These are phyloP conservation scores for Drosophila atripex DNA, from an alignment of 2,888 invertebrate genomes.

Conservation along the genomic window DNA sequence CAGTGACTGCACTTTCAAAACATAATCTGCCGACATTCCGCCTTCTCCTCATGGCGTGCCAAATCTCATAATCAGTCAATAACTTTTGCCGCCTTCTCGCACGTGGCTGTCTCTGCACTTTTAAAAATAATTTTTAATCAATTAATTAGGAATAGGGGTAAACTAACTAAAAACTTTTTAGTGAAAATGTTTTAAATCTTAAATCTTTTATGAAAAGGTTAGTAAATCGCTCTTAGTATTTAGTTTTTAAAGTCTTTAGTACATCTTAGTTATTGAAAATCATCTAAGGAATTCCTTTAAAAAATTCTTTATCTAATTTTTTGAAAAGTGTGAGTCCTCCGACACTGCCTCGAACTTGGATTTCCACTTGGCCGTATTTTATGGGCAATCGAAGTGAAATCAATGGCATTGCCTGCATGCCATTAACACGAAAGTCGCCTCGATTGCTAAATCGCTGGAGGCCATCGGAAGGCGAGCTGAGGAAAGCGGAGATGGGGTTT, in stretches of 20 bases:
- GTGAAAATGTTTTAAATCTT: too few species aligned
- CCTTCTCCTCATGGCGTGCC: slow-evolving; percentile 69
- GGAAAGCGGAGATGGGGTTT: slow-evolving; percentile 1
- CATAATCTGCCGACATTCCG: slow-evolving; percentile 75
- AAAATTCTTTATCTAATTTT: background rate
- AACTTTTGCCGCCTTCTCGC: slow-evolving; percentile 79
- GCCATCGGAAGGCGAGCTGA: slow-evolving; percentile 48
- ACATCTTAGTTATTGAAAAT: too few species aligned
- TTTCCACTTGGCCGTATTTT: slow-evolving; percentile 59
- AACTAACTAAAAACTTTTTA: too few species aligned
- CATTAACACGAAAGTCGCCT: slow-evolving; percentile 77
- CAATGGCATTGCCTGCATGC: slow-evolving; percentile 79
- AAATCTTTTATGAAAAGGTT: background rate
- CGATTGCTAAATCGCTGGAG: slow-evolving; percentile 67
- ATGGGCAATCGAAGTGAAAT: slow-evolving; percentile 80
- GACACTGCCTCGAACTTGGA: slow-evolving; percentile 57
- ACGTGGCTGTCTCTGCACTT: slow-evolving; percentile 61
- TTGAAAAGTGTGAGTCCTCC: slow-evolving; percentile 26
- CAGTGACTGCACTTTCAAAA: slow-evolving; percentile 78
- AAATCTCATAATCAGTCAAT: slow-evolving; percentile 81
- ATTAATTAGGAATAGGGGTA: background rate
- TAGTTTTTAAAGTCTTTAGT: too few species aligned
- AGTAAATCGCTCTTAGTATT: too few species aligned
- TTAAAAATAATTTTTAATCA: background rate
- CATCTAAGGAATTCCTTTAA: background rate